Conservation (phyloP, 2,797 vertebrate genomes). For the Pangasius sanitwongsei region DNA sequence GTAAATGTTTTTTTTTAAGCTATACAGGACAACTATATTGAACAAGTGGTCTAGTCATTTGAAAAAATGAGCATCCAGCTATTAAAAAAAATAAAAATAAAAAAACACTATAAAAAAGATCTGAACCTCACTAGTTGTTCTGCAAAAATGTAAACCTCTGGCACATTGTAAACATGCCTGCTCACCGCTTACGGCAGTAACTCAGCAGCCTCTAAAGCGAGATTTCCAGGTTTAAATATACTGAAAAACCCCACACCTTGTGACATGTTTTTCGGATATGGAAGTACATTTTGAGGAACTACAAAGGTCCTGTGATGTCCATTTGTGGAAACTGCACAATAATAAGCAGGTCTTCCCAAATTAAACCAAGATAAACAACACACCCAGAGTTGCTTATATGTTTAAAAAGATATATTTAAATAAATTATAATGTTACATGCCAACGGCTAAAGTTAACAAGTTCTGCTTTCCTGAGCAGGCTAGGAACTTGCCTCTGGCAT, state of each 20-base stretch:
- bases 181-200: background rate
- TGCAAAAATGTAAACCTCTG: background rate
- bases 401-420: background rate
- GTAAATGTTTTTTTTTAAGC: background rate
- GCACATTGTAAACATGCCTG: background rate
- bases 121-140: no score
- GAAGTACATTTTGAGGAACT: conserved; percentile 28
- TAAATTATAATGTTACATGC: conserved; percentile 11
- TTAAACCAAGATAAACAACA: background rate
- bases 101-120: background rate
- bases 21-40: background rate
- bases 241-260: background rate
- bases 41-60: background rate
- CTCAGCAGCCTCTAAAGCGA: background rate
- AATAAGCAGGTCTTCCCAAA: background rate
- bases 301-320: background rate
- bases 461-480: background rate
- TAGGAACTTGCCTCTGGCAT: background rate
- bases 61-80: background rate
- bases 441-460: background rate
- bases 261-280: background rate
- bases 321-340: background rate
- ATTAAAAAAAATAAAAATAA: background rate
- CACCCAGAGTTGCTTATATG: background rate
- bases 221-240: background rate